phyloP scores from a whole-genome alignment of 2,113 vertebrate genomes.

The Rousettus leschenaultii region DNA sequence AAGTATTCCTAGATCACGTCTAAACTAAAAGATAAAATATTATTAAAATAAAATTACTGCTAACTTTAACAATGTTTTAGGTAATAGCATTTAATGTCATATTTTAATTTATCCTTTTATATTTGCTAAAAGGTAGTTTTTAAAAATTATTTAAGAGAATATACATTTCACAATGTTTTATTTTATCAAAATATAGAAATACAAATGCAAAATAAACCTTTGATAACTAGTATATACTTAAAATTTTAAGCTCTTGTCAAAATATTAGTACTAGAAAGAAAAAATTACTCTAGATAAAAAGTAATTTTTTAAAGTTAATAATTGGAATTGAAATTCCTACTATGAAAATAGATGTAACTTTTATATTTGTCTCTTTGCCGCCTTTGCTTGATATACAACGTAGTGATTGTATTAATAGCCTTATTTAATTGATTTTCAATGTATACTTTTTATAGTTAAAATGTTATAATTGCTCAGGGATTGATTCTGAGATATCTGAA shows the following conservation, averaged over 20 bases:
- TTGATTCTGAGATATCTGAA: constrained; percentile 31
- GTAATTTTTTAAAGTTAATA: not conserved
- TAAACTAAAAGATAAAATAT: not conserved
- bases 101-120: not conserved
- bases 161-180: not conserved
- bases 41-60: constrained; percentile 12
- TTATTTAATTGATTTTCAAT: not conserved
- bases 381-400: not conserved
- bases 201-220: not conserved
- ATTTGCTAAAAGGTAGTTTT: not conserved
- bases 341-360: not conserved
- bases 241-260: not conserved
- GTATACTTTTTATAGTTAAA: not conserved
- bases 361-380: not conserved
- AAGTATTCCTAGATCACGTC: not conserved
- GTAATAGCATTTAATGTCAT: not conserved
- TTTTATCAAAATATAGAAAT: not conserved
- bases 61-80: not conserved
- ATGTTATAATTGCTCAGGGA: not conserved
- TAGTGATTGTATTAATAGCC: not conserved
- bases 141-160: not conserved
- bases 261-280: not conserved
- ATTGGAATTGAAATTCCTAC: not conserved
- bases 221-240: not conserved
- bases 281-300: not conserved